Percentiles rank a stretch among this genome's conserved stretches.
Evolutionary conservation across 1,140 invertebrate species (phyloP).

Genomic region (Samia ricini): DNA sequence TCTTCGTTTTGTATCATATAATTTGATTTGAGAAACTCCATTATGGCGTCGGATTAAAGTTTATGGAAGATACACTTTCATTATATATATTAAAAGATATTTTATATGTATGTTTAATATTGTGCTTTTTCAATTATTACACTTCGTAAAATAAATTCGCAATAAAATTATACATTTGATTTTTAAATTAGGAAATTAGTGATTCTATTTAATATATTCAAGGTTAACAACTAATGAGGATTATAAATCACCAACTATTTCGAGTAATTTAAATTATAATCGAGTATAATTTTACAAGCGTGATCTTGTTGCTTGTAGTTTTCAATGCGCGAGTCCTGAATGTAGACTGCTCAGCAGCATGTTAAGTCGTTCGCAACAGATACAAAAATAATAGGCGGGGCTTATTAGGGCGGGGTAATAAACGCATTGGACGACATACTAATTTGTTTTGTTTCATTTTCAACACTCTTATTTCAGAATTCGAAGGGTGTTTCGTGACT

Average conservation of each 20-base stretch:
- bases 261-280: not conserved
- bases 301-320: constrained; percentile 2
- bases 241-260: not conserved
- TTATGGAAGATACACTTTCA: not conserved
- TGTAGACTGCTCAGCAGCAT: not conserved
- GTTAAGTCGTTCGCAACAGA: constrained; percentile 13
- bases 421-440: not conserved
- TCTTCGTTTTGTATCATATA: constrained; percentile 36
- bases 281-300: constrained; percentile 4
- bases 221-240: not conserved
- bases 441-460: constrained; percentile 6
- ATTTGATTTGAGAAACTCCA: constrained; percentile 42
- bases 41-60: constrained; percentile 11
- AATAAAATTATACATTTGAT: not conserved
- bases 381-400: constrained; percentile 13
- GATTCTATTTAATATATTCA: not conserved
- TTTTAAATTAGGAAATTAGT: not conserved
- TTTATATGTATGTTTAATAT: no score
- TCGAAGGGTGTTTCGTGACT: not conserved
- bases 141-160: not conserved
- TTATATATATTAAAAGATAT: not conserved
- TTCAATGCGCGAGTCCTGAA: constrained; percentile 16
- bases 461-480: not conserved
- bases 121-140: not conserved
- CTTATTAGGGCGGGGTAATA: constrained; percentile 22